phyloP scores from a whole-genome alignment of 2,888 invertebrate species.

The Lydus trimaculatus region DNA sequence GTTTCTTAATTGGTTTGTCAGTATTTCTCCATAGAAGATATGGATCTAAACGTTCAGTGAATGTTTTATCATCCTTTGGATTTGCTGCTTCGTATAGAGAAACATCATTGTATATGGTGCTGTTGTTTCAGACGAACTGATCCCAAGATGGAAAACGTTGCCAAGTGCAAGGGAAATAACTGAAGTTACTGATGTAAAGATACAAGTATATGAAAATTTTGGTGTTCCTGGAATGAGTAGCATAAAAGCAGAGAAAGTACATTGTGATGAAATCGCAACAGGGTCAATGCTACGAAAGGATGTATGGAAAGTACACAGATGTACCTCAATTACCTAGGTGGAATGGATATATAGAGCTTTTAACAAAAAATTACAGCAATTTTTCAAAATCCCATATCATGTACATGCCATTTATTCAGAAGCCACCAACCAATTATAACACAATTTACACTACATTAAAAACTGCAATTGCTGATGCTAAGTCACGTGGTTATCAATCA shows the following conservation, averaged over 20 bases:
- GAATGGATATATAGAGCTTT: neutral
- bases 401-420: conserved; percentile 19
- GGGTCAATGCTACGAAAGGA: neutral
- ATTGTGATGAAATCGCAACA: conserved; percentile 25
- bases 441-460: neutral
- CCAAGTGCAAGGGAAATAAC: conserved; percentile 31
- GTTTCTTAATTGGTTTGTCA: too few relatives aligned
- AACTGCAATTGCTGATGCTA: neutral
- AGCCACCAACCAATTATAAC: neutral
- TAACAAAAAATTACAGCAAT: neutral
- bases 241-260: conserved; percentile 34
- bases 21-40: too few relatives aligned
- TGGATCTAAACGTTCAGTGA: too few relatives aligned
- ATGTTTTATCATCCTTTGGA: too few relatives aligned
- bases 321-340: neutral
- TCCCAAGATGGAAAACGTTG: conserved; percentile 46
- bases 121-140: conserved; percentile 41
- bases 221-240: conserved; percentile 35
- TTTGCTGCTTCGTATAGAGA: too few relatives aligned
- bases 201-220: conserved; percentile 30
- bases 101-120: conserved; percentile 16
- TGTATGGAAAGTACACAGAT: neutral
- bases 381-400: conserved; percentile 19
- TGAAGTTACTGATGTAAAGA: neutral
- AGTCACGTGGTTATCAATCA: neutral